Percentiles rank a stretch among this genome's conserved stretches.
These are phyloP conservation scores for Dysdera silvatica DNA, from an alignment of 1,140 invertebrate species.

Conservation along the genomic window DNA sequence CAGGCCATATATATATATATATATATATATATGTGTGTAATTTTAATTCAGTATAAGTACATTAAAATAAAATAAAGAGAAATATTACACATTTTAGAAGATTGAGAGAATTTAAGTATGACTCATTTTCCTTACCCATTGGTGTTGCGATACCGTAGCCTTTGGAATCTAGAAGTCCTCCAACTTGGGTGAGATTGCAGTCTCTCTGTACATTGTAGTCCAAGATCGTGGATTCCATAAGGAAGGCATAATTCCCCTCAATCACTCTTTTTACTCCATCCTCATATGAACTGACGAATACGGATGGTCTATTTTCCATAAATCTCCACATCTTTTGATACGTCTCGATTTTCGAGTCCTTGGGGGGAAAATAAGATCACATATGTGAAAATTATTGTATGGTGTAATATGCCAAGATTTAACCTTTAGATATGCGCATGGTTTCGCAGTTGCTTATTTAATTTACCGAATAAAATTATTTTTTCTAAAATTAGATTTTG, in stretches of 20 bases:
- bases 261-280: conserved; percentile 77
- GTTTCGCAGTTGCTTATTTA: too few species aligned
- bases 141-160: conserved; percentile 58
- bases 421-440: too few species aligned
- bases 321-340: conserved; percentile 95
- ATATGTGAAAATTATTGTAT: neutral
- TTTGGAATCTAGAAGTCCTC: conserved; percentile 86
- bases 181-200: conserved; percentile 96
- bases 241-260: conserved; percentile 87
- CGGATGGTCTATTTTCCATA: conserved; percentile 76
- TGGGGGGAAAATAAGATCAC: conserved; percentile 30
- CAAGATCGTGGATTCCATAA: conserved; percentile 97
- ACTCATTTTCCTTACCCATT: conserved; percentile 42
- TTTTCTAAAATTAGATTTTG: too few species aligned
- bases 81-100: too few species aligned
- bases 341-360: conserved; percentile 91
- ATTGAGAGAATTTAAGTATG: too few species aligned
- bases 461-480: too few species aligned
- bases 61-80: too few species aligned
- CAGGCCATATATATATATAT: too few species aligned
- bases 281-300: conserved; percentile 80
- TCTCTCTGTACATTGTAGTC: conserved; percentile 92
- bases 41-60: too few species aligned
- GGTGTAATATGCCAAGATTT: neutral
- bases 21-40: too few species aligned